Evolutionary conservation across 53 echinoderm and acorn worm species (phyloP), one percentile per base, ranked within the genome.

Genomic region (Zoroaster sp.): DNA sequence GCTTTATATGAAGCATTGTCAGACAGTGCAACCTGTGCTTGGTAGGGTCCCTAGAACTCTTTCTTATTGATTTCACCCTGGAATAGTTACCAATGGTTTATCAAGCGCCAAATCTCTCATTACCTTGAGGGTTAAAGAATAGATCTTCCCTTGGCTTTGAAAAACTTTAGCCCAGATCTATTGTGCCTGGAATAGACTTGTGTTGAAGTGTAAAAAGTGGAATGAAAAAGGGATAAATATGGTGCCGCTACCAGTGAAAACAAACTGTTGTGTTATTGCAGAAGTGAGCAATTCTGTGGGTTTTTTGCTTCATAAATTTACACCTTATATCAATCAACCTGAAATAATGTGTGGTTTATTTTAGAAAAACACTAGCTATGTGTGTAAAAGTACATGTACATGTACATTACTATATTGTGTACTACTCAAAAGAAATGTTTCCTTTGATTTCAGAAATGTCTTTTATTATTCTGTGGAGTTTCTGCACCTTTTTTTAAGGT

Each of bases 41-140:
- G 47, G n/a, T 5, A 25, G 44, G 28, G 41, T 31, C 75, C 45
- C 75, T 75, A 4, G 44, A 17, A 75, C 32, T 15, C 75, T 45
- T 75, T 46, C 43, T 43, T 46, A 23, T 75, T 75, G 75, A 75
- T 75, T 75, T 75, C 75, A 75, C 75, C 43, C 75, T 75, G 43
- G 75, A 45, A 75, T 75, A 75, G 45, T 30, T 32, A 75, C 75
- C 75, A 75, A 75, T 75, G 13, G 75, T 28, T 44, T 3, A 32
- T 46, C 63, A 59, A 59, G 63, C 63, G 63, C 28, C 30, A 30
- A n/a, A 43, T 49, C 75, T 14, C 33, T 23, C 40, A 73, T 40
- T 73, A 73, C 73, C 73, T 73, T 73, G 73, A 73, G 40, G 38
- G 72, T 38, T 72, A 36, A 72, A 37, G n/a, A 72, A 36, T 44